phyloP scores from a whole-genome alignment of 2,888 invertebrate species.

The Calameuta pallipes region DNA sequence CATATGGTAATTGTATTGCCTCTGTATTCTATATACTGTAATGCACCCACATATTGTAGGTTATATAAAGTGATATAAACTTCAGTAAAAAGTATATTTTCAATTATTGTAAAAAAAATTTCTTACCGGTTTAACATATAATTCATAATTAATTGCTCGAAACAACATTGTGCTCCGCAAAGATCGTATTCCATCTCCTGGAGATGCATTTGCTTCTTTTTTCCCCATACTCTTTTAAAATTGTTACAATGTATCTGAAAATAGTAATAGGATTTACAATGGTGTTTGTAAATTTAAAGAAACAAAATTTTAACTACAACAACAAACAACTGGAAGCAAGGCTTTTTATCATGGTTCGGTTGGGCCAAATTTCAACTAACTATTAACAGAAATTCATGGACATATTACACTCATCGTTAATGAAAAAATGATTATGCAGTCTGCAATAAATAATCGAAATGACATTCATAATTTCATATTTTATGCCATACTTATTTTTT shows the following conservation, averaged over 20 bases:
- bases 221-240: neutral
- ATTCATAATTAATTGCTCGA: conserved; percentile 86
- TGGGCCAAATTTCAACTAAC: neutral
- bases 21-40: neutral
- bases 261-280: neutral
- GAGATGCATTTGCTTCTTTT: conserved; percentile 44
- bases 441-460: neutral
- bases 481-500: neutral
- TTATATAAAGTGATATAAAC: neutral
- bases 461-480: neutral
- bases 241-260: neutral
- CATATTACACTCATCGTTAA: neutral
- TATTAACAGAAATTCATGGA: neutral
- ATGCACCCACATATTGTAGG: neutral
- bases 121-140: conserved; percentile 89
- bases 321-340: neutral
- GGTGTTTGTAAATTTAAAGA: neutral
- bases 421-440: neutral
- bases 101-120: neutral
- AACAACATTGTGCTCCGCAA: conserved; percentile 81
- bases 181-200: conserved; percentile 83
- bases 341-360: neutral
- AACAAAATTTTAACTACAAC: too few relatives aligned
- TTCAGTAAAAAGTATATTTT: neutral
- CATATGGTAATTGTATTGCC: neutral